Base-by-base conservation (phyloP, 2,888 invertebrate genomes). In the Ochropacha duplaris region DNA sequence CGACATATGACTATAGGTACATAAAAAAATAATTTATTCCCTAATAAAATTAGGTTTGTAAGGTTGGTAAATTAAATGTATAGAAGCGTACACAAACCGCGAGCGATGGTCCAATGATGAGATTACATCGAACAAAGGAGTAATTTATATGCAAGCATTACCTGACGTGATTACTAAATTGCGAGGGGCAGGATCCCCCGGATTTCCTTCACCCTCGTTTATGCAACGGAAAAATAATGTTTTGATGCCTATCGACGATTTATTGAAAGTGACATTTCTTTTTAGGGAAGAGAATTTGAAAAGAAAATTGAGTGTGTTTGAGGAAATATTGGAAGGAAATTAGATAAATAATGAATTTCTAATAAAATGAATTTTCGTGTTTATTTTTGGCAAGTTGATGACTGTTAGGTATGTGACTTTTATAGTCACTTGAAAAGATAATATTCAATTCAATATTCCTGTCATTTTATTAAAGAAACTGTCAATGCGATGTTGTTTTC, bases 61-160 rank as follows among this genome's bases (percentile, higher is more conserved):
- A 39, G 14, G 39, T n/a, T 39, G 44, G 44, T 19, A 44, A 44
- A 44, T 44, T 31, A 52, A 22, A 52, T 19, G 34, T 34, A 52
- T 19, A 56, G 57, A 49, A 55, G 57, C 56, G 44, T 72, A 67
- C 77, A 71, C 72, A 78, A 81, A 85, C 85, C 44, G 19, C 19
- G 86, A 84, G 19, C 19, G 86, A 84, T 81, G 63, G 78, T 59
- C 72, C 71, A 80, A 79, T 84, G 81, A 88, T 84, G 70, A 72
- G 79, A 84, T 86, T 84, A 86, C 66, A 60, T 68, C 52, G 68
- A 71, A 89, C 87, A 90, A 89, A 86, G 83, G 82, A 80, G 84
- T 87, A 85, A 88, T 91, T 88, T 91, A 88, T 91, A 89, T 90
- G 88, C 89, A 87, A 79, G 81, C 80, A 78, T 84, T 84, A 89